phyloP scores from a whole-genome alignment of 1,140 invertebrate genomes.

The Colletes latitarsis region DNA sequence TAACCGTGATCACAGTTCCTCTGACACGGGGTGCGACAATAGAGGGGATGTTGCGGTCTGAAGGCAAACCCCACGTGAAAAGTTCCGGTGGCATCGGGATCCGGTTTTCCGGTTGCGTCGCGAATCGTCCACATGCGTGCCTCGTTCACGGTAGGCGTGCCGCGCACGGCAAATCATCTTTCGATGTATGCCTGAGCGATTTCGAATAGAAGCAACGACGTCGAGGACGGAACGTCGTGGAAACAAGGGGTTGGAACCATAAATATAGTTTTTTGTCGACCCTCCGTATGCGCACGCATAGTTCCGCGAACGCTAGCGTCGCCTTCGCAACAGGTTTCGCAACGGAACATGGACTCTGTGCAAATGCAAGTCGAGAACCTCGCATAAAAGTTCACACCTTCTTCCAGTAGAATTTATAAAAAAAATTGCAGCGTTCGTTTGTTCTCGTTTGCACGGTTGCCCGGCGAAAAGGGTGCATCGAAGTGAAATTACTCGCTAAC shows the following conservation, averaged over 20 bases:
- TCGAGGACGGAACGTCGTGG: slow-evolving; percentile 6
- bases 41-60: slow-evolving; percentile 66
- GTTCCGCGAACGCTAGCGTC: neutral
- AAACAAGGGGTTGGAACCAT: slow-evolving; percentile 56
- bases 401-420: too few species aligned
- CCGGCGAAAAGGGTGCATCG: too few species aligned
- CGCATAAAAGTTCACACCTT: neutral
- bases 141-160: slow-evolving; percentile 64
- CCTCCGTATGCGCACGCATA: slow-evolving; percentile 4
- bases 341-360: too few species aligned
- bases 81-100: slow-evolving; percentile 34
- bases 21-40: slow-evolving; percentile 39
- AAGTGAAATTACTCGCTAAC: neutral
- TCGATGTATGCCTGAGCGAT: slow-evolving; percentile 71
- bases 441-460: neutral
- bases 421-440: neutral
- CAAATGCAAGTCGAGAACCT: neutral
- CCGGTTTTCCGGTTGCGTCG: slow-evolving; percentile 60
- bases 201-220: slow-evolving; percentile 63
- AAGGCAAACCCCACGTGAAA: slow-evolving; percentile 66
- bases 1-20: slow-evolving; percentile 22
- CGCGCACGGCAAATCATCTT: slow-evolving; percentile 67
- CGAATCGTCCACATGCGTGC: slow-evolving; percentile 28
- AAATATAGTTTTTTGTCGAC: slow-evolving; percentile 17
- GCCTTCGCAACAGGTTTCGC: slow-evolving; percentile 31